These are phyloP conservation scores for Acanthosepion lycidas DNA, from an alignment of 2,888 invertebrate species.

Conservation along the genomic window DNA sequence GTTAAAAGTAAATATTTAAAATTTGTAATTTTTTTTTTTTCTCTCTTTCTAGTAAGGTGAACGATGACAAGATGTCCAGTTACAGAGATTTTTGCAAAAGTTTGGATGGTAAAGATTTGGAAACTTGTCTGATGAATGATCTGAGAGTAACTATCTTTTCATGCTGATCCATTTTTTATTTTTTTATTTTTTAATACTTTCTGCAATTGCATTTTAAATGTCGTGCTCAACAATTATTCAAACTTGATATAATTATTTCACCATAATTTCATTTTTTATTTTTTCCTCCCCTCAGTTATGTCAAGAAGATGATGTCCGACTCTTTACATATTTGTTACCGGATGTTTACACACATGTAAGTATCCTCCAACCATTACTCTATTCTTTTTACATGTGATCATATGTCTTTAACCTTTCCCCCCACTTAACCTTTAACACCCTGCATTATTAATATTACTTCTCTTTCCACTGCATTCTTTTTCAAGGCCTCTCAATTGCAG, in stretches of 20 bases:
- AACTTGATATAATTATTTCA: background rate
- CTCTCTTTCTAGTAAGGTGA: slow-evolving; percentile 75
- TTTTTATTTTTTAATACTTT: background rate
- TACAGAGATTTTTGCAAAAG: slow-evolving; percentile 92
- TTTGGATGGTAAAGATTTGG: slow-evolving; percentile 78
- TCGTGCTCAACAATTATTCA: background rate
- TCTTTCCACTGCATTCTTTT: too few relatives aligned
- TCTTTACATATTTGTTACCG: slow-evolving; percentile 93
- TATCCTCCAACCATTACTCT: slow-evolving; percentile 35
- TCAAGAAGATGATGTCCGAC: slow-evolving; percentile 89
- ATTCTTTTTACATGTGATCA: background rate
- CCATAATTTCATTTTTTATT: too few relatives aligned
- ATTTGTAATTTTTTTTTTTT: background rate
- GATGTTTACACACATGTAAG: slow-evolving; percentile 87
- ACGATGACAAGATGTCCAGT: slow-evolving; percentile 85
- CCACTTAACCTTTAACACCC: background rate
- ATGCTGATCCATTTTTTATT: background rate
- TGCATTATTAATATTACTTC: too few relatives aligned
- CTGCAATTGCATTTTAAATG: background rate
- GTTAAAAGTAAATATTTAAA: too few relatives aligned
- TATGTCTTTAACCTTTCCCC: background rate
- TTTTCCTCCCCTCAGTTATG: slow-evolving; percentile 78
- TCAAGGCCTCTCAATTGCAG: too few relatives aligned
- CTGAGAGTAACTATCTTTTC: slow-evolving; percentile 78
- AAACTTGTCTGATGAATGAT: slow-evolving; percentile 82